Evolutionary conservation across 2,113 vertebrate species (phyloP).

Genomic region (Hemichromis elongatus): DNA sequence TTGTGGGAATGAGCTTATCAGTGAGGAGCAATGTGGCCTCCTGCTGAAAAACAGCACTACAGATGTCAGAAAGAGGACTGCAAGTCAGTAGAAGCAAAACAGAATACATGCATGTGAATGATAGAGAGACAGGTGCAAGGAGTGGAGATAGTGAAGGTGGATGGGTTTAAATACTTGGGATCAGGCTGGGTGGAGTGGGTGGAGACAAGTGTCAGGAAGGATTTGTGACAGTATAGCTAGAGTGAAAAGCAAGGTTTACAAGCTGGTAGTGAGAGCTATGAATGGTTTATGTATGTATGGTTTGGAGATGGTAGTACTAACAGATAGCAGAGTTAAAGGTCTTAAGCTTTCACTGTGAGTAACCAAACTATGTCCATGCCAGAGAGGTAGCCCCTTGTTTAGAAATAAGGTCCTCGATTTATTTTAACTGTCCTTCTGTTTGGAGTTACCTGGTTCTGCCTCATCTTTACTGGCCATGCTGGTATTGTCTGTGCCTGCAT

Average conservation of each 20-base stretch:
- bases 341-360: neutral
- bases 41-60: neutral
- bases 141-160: neutral
- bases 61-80: neutral
- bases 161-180: neutral
- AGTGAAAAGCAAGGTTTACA: neutral
- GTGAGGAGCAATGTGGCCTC: neutral
- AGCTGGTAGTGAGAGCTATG: neutral
- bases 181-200: neutral
- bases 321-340: rapidly evolving
- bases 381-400: no score
- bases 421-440: no score
- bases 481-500: no score
- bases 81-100: neutral
- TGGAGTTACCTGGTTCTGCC: no score
- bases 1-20: neutral
- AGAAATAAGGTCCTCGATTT: no score
- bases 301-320: neutral
- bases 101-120: neutral
- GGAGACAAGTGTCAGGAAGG: neutral
- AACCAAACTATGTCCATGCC: no score
- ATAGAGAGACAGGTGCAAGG: neutral
- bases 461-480: no score
- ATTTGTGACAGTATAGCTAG: neutral
- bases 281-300: neutral